Evolutionary conservation across 2,113 vertebrate species (phyloP).

Genomic region (Sander vitreus): DNA sequence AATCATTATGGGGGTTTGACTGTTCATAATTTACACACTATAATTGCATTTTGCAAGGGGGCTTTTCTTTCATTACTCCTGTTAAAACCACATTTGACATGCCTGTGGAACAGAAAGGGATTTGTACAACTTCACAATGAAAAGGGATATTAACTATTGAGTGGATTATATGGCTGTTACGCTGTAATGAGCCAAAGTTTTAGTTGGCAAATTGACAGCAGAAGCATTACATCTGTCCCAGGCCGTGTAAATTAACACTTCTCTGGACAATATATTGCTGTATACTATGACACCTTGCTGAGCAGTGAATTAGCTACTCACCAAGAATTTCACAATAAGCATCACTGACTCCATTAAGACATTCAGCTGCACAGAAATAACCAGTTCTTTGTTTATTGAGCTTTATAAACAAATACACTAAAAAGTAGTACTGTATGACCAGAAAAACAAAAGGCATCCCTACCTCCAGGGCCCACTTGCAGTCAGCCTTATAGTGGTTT

Average conservation of each 20-base stretch:
- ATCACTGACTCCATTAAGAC: background rate
- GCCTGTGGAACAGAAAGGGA: conserved; percentile 57
- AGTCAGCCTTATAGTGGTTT: conserved; percentile 32
- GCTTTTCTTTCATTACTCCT: conserved; percentile 64
- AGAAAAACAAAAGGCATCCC: background rate
- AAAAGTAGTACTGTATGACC: background rate
- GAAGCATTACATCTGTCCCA: conserved; percentile 36
- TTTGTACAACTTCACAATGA: conserved; percentile 69
- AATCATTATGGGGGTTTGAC: conserved; percentile 55
- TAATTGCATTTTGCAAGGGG: conserved; percentile 69
- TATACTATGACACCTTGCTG: conserved; percentile 45
- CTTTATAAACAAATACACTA: conserved; percentile 7
- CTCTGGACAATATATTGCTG: conserved; percentile 25
- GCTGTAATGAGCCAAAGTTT: conserved; percentile 61
- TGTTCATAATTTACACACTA: conserved; percentile 55
- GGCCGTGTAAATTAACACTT: conserved; percentile 21
- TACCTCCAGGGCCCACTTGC: conserved; percentile 12
- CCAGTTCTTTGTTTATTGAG: conserved; percentile 47
- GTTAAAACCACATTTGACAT: conserved; percentile 69
- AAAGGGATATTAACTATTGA: conserved; percentile 64
- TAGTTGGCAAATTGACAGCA: conserved; percentile 49
- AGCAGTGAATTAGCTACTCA: conserved; percentile 30
- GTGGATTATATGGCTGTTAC: conserved; percentile 63
- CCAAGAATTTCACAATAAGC: conserved; percentile 5
- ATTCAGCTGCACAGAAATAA: conserved; percentile 7